Percentiles rank a stretch among this genome's conserved stretches.
phyloP scores from a whole-genome alignment of 2,797 vertebrate genomes.

The Anas bernieri region DNA sequence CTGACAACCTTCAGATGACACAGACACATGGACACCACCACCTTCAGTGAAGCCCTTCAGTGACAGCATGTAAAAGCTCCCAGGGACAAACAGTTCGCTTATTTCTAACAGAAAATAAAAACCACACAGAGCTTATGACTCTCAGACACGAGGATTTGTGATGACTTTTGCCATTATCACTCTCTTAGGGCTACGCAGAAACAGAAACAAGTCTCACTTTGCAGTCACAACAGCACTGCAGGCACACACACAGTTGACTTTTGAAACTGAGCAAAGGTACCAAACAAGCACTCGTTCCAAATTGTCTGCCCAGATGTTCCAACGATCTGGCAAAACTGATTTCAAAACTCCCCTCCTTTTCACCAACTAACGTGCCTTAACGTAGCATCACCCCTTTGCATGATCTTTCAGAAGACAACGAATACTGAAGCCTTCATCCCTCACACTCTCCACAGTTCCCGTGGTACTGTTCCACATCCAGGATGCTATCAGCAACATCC shows the following conservation, averaged over 20 bases:
- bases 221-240: not conserved
- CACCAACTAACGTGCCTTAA: not conserved
- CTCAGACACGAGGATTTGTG: fast-evolving
- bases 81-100: not conserved
- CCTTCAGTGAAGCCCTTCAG: not conserved
- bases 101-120: not conserved
- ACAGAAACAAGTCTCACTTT: not conserved
- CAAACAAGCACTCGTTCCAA: not conserved
- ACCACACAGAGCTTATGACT: not conserved
- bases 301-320: not conserved
- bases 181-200: not conserved
- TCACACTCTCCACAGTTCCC: not conserved
- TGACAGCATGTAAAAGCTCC: not conserved
- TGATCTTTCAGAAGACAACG: not conserved
- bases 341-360: not conserved
- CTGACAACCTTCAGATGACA: not conserved
- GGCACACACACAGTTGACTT: not conserved
- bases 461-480: not conserved
- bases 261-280: not conserved
- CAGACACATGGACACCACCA: not conserved
- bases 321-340: not conserved
- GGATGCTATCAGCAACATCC: fast-evolving
- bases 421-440: not conserved
- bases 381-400: not conserved
- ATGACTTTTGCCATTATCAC: not conserved